phyloP scores from a whole-genome alignment of 64 coral and sea anemone genomes.

The Montipora foliosa region DNA sequence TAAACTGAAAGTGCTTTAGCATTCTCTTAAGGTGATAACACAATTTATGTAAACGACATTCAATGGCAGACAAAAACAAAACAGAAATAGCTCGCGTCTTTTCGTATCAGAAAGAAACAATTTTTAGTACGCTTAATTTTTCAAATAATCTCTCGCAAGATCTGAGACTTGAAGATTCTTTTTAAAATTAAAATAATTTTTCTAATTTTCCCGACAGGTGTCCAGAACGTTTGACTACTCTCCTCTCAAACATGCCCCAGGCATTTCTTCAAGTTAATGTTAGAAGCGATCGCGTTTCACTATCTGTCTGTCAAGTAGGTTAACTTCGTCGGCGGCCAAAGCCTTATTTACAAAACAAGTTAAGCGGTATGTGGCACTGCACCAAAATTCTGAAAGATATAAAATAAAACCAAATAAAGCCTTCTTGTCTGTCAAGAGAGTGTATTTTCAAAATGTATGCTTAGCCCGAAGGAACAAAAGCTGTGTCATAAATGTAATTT shows the following conservation, averaged over 20 bases:
- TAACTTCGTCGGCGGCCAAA: conserved; percentile 17
- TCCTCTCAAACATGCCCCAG: not conserved
- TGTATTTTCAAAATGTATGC: not conserved
- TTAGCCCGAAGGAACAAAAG: not conserved
- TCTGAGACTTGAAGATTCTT: conserved; percentile 25
- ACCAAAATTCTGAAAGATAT: not conserved
- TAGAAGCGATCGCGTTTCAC: conserved; percentile 32
- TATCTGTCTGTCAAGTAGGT: not conserved
- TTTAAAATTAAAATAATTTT: conserved; percentile 43
- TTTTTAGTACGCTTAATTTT: not conserved
- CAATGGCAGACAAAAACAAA: not conserved
- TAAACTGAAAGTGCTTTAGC: conserved; percentile 21
- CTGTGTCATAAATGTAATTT: not conserved
- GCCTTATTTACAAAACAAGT: conserved; percentile 38
- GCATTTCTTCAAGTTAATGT: conserved; percentile 18
- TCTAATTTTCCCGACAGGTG: conserved; percentile 9
- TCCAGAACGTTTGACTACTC: not conserved
- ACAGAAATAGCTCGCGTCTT: not conserved
- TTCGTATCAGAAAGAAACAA: not conserved
- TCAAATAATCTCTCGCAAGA: conserved; percentile 9
- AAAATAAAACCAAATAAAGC: not conserved
- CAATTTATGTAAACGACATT: conserved; percentile 27
- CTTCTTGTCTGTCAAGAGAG: not conserved
- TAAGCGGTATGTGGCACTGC: not conserved
- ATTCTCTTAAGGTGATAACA: conserved; percentile 29